phyloP scores from a whole-genome alignment of 2,797 vertebrate species.

The Gadopsis bispinosus region DNA sequence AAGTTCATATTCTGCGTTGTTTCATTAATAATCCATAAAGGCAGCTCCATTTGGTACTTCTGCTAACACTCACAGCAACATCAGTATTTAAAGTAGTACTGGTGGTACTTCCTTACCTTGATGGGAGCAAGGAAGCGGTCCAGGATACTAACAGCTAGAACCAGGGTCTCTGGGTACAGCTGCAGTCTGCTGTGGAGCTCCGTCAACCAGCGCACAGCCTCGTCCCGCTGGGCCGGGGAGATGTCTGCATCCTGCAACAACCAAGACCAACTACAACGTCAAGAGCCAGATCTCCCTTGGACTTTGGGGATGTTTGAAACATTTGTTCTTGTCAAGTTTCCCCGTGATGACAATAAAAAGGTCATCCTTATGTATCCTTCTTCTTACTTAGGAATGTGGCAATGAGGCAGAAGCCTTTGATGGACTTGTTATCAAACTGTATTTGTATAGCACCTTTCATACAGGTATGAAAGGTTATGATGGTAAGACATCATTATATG shows the following conservation, averaged over 20 bases:
- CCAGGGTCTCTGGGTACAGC: constrained; percentile 97
- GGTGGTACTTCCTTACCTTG: constrained; percentile 86
- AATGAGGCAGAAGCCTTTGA: not conserved
- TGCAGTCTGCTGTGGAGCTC: constrained; percentile 92
- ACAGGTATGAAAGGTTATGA: no score
- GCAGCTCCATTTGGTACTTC: not conserved
- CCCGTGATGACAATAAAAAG: not conserved
- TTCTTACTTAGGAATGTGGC: no score
- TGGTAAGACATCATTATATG: not conserved
- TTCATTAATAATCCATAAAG: no score
- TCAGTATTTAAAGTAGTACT: not conserved
- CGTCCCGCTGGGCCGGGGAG: constrained; percentile 95
- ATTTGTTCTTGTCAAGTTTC: not conserved
- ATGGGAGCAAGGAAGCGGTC: constrained; percentile 96
- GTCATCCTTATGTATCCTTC: not conserved
- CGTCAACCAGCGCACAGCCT: constrained; percentile 94
- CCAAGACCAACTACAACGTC: not conserved
- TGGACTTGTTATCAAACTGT: not conserved
- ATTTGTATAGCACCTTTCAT: no score
- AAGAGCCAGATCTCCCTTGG: no score
- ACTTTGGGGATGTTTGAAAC: not conserved
- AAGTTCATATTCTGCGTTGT: no score
- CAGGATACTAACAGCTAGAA: constrained; percentile 93
- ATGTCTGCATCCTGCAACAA: constrained; percentile 90
- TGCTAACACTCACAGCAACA: not conserved